phyloP scores from a whole-genome alignment of 1,140 invertebrate genomes.

The Diachasma alloeum region DNA sequence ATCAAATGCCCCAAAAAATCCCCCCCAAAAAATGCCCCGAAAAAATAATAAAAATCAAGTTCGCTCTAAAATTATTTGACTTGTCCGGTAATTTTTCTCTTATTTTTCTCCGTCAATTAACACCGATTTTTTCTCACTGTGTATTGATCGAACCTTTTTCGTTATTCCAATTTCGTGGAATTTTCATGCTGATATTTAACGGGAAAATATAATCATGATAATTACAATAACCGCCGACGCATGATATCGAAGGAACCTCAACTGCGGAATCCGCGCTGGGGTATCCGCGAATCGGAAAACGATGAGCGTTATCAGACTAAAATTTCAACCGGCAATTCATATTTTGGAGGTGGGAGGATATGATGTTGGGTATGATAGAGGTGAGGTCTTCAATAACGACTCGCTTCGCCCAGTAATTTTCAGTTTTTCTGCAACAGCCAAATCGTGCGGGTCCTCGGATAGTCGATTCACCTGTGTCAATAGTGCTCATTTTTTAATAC shows the following conservation, averaged over 20 bases:
- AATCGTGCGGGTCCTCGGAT: constrained; percentile 9
- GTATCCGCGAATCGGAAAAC: neutral
- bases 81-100: too few species aligned
- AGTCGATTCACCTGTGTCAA: neutral
- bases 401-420: constrained; percentile 18
- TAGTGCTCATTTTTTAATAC: neutral
- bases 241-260: neutral
- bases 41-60: too few species aligned
- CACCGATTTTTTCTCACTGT: too few species aligned
- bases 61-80: too few species aligned
- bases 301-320: neutral
- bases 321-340: neutral
- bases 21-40: too few species aligned
- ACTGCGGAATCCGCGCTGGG: neutral
- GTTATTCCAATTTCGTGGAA: too few species aligned
- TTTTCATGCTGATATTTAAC: too few species aligned
- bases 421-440: constrained; percentile 34
- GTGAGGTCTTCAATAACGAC: constrained; percentile 31
- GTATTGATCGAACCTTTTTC: too few species aligned
- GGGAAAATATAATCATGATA: neutral
- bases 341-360: constrained; percentile 3
- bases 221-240: neutral
- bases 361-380: constrained; percentile 29
- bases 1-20: too few species aligned
- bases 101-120: too few species aligned